Evolutionary conservation across 2,113 vertebrate genomes (phyloP), one percentile per base, ranked within the genome.

Genomic region (Brachirus orientalis): DNA sequence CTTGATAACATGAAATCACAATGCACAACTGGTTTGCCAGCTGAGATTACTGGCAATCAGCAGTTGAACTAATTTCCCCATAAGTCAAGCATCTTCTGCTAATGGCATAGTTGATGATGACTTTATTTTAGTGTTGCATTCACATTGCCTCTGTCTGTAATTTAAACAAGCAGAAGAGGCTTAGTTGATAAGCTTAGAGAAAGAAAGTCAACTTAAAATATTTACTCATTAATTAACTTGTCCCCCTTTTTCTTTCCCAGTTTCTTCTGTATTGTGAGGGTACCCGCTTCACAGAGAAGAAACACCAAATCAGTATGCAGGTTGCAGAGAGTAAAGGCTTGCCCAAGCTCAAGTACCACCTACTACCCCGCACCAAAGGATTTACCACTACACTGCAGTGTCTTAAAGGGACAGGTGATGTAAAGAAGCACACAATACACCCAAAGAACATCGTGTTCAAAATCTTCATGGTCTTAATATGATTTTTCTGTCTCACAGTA

Each of bases 301-400:
- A 99, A 86, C 98, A 99, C 82, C 93, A 97, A 14, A 95, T 99
- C 91, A 99, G 97, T 51, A 99, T 98, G 97, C 95, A 99, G 87
- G 96, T 99, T 37, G 98, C 98, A 1, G 94, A 95, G 62, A 94
- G 95, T 62, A 99, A 99, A 93, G 97, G 98, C 48, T 82, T 99
- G 56, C 96, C 97, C 12, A 93, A 93, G 52, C 95, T 99, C 79
- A 99, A 99, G 86, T 94, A 99, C 82, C 97, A 99, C 89, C 93
- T 99, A 58, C 85, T 99, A 53, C 98, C 98, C 38, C 94, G 98
- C 41, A 99, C 98, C 91, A 98, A 96, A 91, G 98, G 98, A 66
- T 99, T 99, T 84, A 99, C 98, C 88, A 99, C 98, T 35, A 96
- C 97, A 16, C 92, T 99, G 83, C 92, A 95, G 82, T 98, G 96